Evolutionary conservation across 2,797 vertebrate species (phyloP), one percentile per base, ranked within the genome.

Genomic region (Acipenser oxyrinchus): DNA sequence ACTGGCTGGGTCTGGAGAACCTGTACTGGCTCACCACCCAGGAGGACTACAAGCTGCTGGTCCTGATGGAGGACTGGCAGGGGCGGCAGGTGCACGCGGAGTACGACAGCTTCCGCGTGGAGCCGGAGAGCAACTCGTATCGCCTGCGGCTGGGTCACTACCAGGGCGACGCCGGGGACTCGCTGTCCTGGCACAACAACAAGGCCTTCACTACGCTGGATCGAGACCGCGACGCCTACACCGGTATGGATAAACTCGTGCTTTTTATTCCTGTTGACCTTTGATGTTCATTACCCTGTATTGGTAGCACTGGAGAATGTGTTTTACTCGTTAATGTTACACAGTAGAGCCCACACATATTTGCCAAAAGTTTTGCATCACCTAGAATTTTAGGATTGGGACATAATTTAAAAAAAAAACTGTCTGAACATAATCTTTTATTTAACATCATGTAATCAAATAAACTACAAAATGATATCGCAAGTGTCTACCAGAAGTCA

Each of bases 191-290:
- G 94, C 94, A 96, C 79, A 93, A 83, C 60, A 92, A 93, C 80
- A 94, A 93, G 73, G 92, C 93, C 49, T 96, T 96, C 82, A 96
- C 93, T 74, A 96, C 94, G 4, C 78, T 94, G 72, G 94, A 96
- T 66, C 88, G 85, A 2, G 94, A 96, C 78, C 88, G 87, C 60
- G 94, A 96, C 70, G 77, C 89, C 12, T 95, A 96, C 70, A 74
- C 87, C 65, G 94, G 94, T 96, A 73, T 73, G 57, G 50, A 6
- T 58, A n/a, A 6, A 37, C 15, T 18, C 15, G 15, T 18, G 15
- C 23, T 37, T 37, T 37, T 37, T 4, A 37, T 37, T 37, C 23
- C 23, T 37, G 23, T 37, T 37, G 23, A 37, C 23, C 23, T 37
- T 3, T 37, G 4, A 37, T 37, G 23, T 37, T 37, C 23, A 37